Evolutionary conservation across 2,113 vertebrate genomes (phyloP).

Genomic region (Mus pahari): DNA sequence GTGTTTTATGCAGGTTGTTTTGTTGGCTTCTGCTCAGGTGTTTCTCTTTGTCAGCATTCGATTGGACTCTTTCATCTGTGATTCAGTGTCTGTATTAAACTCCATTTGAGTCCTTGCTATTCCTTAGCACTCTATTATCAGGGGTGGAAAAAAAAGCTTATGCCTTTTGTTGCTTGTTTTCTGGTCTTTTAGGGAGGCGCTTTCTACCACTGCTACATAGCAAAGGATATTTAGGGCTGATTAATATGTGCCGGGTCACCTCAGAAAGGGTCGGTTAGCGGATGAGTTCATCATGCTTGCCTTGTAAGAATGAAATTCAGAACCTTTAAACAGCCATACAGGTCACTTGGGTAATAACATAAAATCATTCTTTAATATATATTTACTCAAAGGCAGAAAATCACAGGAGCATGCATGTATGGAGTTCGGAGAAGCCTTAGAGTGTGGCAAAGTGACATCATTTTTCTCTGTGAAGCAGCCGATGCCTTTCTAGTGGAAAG

Average conservation of each 20-base stretch:
- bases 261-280: not conserved
- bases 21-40: not conserved
- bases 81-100: slow-evolving; percentile 60
- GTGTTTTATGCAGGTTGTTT: slow-evolving; percentile 52
- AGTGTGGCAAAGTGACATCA: not conserved
- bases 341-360: slow-evolving; percentile 35
- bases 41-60: slow-evolving; percentile 69
- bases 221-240: slow-evolving; percentile 41
- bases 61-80: slow-evolving; percentile 67
- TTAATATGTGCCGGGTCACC: slow-evolving; percentile 36
- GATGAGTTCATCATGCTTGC: not conserved
- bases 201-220: not conserved
- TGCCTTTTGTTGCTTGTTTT: not conserved
- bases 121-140: slow-evolving; percentile 30
- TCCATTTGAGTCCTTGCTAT: slow-evolving; percentile 53
- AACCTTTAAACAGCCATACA: slow-evolving; percentile 58
- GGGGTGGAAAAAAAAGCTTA: not conserved
- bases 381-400: slow-evolving; percentile 58
- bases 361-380: slow-evolving; percentile 61
- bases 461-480: slow-evolving; percentile 3
- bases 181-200: not conserved
- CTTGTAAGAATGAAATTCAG: slow-evolving; percentile 30
- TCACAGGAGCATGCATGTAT: not conserved
- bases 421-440: slow-evolving; percentile 29
- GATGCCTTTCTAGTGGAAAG: slow-evolving; percentile 7